phyloP scores from a whole-genome alignment of 1,140 invertebrate genomes.

The Triops cancriformis region DNA sequence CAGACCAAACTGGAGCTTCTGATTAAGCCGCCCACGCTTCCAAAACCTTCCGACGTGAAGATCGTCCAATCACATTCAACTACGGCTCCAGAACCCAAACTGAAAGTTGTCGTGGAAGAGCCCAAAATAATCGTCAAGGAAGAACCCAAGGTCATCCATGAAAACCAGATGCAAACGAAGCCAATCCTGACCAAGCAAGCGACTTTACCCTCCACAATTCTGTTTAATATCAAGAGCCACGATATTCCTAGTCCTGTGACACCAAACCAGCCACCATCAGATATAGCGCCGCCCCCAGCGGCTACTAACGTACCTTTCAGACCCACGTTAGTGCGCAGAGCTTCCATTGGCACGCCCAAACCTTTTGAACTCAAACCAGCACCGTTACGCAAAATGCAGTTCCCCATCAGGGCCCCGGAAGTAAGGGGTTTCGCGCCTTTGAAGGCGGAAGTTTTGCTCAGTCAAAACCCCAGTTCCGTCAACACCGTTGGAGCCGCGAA shows the following conservation, averaged over 20 bases:
- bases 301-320: not conserved
- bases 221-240: not conserved
- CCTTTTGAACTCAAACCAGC: slow-evolving; percentile 21
- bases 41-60: not conserved
- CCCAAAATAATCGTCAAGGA: no score
- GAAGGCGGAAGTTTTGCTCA: not conserved
- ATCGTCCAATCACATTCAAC: not conserved
- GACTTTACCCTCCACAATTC: not conserved
- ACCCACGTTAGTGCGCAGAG: slow-evolving; percentile 17
- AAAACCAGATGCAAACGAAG: not conserved
- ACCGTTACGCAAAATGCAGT: slow-evolving; percentile 9
- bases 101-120: not conserved
- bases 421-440: slow-evolving; percentile 25
- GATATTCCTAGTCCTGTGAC: not conserved
- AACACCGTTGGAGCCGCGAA: not conserved
- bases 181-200: not conserved
- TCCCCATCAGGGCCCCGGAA: slow-evolving; percentile 26
- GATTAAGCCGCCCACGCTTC: not conserved
- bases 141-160: no score
- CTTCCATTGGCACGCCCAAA: slow-evolving; percentile 18
- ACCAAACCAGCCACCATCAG: not conserved
- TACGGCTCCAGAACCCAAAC: not conserved
- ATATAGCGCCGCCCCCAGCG: not conserved
- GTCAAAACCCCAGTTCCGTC: not conserved
- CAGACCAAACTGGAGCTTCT: not conserved